Evolutionary conservation across 1,140 invertebrate genomes (phyloP).

Genomic region (Semibalanus balanoides): DNA sequence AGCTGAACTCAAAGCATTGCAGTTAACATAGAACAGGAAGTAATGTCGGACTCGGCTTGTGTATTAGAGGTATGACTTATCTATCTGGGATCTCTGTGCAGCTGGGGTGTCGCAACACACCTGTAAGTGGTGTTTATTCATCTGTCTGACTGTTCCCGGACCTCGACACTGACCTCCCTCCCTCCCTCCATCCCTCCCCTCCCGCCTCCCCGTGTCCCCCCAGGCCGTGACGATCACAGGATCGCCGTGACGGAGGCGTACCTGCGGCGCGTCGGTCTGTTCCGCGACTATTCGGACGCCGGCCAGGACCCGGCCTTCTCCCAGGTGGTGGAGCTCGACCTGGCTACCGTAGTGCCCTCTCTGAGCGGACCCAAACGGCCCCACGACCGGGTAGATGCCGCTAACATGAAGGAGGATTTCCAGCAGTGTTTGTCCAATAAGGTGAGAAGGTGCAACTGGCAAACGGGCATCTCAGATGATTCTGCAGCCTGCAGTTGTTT

Average conservation of each 20-base stretch:
- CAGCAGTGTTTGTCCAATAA: constrained; percentile 71
- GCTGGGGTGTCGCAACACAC: no score
- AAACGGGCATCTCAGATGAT: no score
- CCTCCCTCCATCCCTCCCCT: no score
- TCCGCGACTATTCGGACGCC: constrained; percentile 64
- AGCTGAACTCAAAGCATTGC: no score
- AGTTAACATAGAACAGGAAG: no score
- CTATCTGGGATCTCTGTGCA: no score
- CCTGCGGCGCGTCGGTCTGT: constrained; percentile 60
- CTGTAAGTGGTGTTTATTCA: no score
- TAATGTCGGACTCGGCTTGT: no score
- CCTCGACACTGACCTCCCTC: no score
- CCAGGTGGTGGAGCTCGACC: constrained; percentile 69
- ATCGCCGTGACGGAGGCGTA: constrained; percentile 74
- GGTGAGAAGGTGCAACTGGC: constrained; percentile 32
- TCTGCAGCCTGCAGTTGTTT: no score
- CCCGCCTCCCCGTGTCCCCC: constrained; percentile 19
- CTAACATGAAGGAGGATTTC: constrained; percentile 84
- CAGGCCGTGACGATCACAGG: constrained; percentile 66
- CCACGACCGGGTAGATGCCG: constrained; percentile 83
- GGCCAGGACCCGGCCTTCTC: constrained; percentile 75
- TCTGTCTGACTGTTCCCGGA: no score
- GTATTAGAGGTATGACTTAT: no score
- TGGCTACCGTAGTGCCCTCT: constrained; percentile 77
- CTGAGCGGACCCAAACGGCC: constrained; percentile 93